Evolutionary conservation across 2,797 vertebrate genomes (phyloP).

Genomic region (Kryptolebias ocellatus): DNA sequence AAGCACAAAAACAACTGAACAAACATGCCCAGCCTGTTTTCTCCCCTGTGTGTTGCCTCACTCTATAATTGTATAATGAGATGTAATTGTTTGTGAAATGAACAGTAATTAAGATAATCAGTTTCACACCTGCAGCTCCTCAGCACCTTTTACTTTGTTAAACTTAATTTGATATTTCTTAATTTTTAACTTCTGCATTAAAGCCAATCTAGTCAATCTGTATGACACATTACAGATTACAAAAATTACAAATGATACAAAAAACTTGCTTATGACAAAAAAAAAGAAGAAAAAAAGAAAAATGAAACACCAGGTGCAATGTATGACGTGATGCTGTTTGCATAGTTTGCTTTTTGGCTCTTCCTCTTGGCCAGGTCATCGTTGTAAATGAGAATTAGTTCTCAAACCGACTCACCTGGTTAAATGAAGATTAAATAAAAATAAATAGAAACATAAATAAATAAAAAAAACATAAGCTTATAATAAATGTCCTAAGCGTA

Average conservation of each 20-base stretch:
- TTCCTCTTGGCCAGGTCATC: too few species aligned
- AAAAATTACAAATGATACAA: not conserved
- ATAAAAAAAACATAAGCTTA: too few species aligned
- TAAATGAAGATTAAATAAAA: too few species aligned
- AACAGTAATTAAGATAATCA: slow-evolving; percentile 55
- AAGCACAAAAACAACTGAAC: slow-evolving; percentile 1
- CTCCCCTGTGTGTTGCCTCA: slow-evolving; percentile 31
- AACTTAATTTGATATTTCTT: not conserved
- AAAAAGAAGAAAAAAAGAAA: too few species aligned
- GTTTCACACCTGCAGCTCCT: slow-evolving; percentile 64
- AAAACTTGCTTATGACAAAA: not conserved
- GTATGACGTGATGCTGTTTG: too few species aligned
- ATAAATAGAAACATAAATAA: too few species aligned
- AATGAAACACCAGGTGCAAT: too few species aligned
- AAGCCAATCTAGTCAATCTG: not conserved
- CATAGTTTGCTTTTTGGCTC: too few species aligned
- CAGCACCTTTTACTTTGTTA: not conserved
- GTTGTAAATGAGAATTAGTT: too few species aligned
- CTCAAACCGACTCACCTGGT: too few species aligned
- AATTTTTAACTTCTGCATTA: not conserved
- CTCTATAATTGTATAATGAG: slow-evolving; percentile 47
- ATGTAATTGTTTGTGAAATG: slow-evolving; percentile 75
- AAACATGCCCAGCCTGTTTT: slow-evolving; percentile 2
- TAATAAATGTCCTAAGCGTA: too few species aligned
- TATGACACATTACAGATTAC: not conserved